Percentiles rank a stretch among this genome's conserved stretches.
These are phyloP conservation scores for Chaitophorus viminalis DNA, from an alignment of 2,888 invertebrate species.

Conservation along the genomic window DNA sequence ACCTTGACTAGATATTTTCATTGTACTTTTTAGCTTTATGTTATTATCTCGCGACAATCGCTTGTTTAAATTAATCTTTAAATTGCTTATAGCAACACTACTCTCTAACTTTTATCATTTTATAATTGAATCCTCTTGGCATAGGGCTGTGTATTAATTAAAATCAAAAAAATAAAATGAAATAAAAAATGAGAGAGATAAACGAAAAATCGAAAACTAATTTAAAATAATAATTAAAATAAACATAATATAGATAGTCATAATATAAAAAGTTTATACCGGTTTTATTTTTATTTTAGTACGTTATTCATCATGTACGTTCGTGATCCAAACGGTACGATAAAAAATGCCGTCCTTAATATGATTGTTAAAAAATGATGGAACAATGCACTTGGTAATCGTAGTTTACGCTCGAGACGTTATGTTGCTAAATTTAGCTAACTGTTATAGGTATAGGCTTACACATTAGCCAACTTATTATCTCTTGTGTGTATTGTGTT, in stretches of 20 bases:
- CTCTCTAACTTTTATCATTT: constrained; percentile 7
- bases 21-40: constrained; percentile 4
- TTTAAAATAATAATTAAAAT: constrained; percentile 28
- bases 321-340: background rate
- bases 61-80: constrained; percentile 12
- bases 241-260: background rate
- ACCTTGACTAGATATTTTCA: background rate
- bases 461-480: background rate
- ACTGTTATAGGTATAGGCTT: background rate
- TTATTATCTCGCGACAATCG: constrained; percentile 14
- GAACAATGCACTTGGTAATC: background rate
- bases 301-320: background rate
- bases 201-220: constrained; percentile 8
- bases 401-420: background rate
- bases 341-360: background rate
- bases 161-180: background rate
- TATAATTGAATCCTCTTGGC: constrained; percentile 11
- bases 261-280: background rate
- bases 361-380: background rate
- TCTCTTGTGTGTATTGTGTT: too few species aligned
- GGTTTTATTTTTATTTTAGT: constrained; percentile 75
- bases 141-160: background rate
- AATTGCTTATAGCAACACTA: background rate
- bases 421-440: background rate
- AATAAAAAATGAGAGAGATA: background rate